These are phyloP conservation scores for Andrena camellia DNA, from an alignment of 2,888 invertebrate genomes.

Conservation along the genomic window DNA sequence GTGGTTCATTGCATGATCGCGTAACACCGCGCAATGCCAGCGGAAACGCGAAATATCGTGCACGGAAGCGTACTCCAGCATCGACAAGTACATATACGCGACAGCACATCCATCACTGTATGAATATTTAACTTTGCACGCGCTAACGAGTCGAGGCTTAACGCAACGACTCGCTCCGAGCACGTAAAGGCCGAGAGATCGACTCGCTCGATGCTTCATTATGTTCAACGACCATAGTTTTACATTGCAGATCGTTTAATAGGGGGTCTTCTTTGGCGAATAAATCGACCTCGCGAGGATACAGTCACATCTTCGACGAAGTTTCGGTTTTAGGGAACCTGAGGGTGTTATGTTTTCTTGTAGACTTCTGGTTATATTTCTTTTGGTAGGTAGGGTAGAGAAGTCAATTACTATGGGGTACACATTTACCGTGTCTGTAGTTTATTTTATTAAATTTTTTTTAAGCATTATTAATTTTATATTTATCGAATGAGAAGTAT, in stretches of 20 bases:
- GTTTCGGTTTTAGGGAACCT: no score
- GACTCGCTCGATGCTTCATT: slow-evolving; percentile 45
- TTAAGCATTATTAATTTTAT: no score
- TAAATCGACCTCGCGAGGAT: background rate
- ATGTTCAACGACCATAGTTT: slow-evolving; percentile 25
- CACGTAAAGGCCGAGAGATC: slow-evolving; percentile 45
- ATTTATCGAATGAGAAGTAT: no score
- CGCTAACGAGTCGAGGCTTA: slow-evolving; percentile 66
- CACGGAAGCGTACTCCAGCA: slow-evolving; percentile 21
- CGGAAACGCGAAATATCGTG: slow-evolving; percentile 60
- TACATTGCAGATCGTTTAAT: background rate
- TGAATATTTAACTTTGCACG: slow-evolving; percentile 69
- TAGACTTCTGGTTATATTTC: no score
- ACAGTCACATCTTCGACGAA: background rate
- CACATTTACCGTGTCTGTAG: no score
- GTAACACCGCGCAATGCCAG: slow-evolving; percentile 42
- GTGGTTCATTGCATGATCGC: slow-evolving; percentile 41
- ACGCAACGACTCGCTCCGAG: slow-evolving; percentile 38
- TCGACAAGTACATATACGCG: slow-evolving; percentile 20
- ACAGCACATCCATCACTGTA: slow-evolving; percentile 66
- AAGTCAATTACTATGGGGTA: no score
- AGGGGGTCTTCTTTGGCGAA: background rate
- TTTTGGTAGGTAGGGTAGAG: no score
- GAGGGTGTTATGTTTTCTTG: no score
- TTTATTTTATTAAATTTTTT: no score